Percentiles rank a stretch among this genome's conserved stretches.
Conservation (phyloP, 2,113 vertebrate genomes). For the Aleadryas rufinucha region DNA sequence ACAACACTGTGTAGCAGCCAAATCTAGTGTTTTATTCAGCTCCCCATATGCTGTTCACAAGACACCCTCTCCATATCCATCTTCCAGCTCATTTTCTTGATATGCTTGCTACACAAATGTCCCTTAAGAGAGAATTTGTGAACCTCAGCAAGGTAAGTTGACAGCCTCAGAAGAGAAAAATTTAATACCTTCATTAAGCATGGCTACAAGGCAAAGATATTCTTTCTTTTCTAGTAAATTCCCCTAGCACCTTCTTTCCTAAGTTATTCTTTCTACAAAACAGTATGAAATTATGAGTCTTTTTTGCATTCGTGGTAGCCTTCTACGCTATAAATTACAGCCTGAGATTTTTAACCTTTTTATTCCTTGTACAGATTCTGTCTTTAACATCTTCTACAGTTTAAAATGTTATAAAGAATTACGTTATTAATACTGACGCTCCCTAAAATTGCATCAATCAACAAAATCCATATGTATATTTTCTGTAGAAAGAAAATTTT, state of each 20-base stretch:
- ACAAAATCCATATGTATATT: not conserved
- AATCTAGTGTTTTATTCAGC: not conserved
- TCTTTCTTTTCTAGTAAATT: slow-evolving; percentile 12
- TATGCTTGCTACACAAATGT: not conserved
- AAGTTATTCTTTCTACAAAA: not conserved
- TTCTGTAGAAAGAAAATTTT: not conserved
- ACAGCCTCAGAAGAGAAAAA: slow-evolving; percentile 3
- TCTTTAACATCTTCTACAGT: not conserved
- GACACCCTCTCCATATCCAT: not conserved
- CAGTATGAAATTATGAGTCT: not conserved
- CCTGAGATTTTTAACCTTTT: not conserved
- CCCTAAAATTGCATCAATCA: not conserved
- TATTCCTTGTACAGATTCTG: not conserved
- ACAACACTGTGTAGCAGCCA: not conserved
- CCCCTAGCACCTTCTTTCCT: not conserved
- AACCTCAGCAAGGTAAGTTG: not conserved
- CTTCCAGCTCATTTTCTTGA: slow-evolving; percentile 1
- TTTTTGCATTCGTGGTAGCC: not conserved
- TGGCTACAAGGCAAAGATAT: slow-evolving; percentile 9
- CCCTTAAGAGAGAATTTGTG: slow-evolving; percentile 21
- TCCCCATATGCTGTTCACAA: not conserved
- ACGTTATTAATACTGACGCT: not conserved
- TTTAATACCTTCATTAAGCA: slow-evolving; percentile 16
- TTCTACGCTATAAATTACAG: not conserved
- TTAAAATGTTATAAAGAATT: not conserved